These are phyloP conservation scores for Trichomycterus rosablanca DNA, from an alignment of 2,113 vertebrate species.

Conservation along the genomic window DNA sequence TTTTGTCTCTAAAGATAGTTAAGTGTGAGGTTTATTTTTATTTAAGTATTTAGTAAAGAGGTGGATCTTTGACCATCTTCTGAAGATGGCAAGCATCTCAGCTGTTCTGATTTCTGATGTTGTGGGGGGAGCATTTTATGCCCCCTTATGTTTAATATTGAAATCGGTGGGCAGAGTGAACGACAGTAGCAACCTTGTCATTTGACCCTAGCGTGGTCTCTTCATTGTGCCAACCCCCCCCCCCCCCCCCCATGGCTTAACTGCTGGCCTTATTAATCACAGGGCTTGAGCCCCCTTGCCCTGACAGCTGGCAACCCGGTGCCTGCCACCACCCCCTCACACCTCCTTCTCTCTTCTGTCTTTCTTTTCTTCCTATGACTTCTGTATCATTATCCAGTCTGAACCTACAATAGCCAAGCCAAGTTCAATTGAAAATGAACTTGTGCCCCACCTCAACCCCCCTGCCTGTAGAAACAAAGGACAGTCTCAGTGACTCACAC, in stretches of 20 bases:
- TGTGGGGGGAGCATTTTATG: no score
- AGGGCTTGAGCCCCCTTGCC: conserved; percentile 40
- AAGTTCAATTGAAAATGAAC: conserved; percentile 15
- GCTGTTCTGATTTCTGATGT: no score
- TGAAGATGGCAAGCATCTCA: no score
- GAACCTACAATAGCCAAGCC: conserved; percentile 5
- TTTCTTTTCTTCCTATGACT: no score
- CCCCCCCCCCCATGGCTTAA: conserved; percentile 47
- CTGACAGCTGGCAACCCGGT: conserved; percentile 63
- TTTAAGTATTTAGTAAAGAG: no score
- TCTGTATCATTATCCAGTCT: background rate
- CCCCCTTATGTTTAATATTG: no score
- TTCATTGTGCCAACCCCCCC: conserved; percentile 43
- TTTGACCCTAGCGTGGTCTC: conserved; percentile 47
- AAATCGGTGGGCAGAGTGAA: background rate
- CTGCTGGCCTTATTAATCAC: conserved; percentile 67
- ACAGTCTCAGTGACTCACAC: background rate
- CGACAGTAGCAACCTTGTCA: no score
- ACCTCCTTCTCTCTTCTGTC: background rate
- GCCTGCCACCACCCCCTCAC: conserved; percentile 39
- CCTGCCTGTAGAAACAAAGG: conserved; percentile 3
- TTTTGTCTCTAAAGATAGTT: no score
- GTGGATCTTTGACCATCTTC: no score
- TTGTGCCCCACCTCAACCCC: background rate
- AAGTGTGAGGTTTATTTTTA: no score